Percentiles rank a stretch among this genome's conserved stretches.
These are phyloP conservation scores for Rhinogobio ventralis DNA, from an alignment of 2,797 vertebrate genomes.

Conservation along the genomic window DNA sequence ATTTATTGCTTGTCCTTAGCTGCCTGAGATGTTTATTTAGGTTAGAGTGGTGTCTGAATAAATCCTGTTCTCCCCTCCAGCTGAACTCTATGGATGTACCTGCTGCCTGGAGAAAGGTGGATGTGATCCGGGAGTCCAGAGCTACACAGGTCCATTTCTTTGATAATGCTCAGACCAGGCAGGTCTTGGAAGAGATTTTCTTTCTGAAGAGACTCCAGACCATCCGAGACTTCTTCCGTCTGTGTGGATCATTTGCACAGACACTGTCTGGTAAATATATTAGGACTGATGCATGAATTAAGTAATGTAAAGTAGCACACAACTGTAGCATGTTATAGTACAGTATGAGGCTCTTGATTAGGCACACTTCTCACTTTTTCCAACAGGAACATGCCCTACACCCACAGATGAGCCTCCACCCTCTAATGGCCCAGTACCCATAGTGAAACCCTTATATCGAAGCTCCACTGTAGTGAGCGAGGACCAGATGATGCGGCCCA, in stretches of 20 bases:
- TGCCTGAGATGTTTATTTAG: not conserved
- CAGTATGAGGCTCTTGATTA: not conserved
- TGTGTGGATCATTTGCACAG: constrained; percentile 93
- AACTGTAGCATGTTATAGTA: not conserved
- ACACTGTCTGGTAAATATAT: constrained; percentile 87
- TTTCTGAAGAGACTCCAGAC: constrained; percentile 97
- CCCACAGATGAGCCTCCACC: constrained; percentile 83
- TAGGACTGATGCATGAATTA: not conserved
- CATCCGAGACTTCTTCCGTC: constrained; percentile 93
- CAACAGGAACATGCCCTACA: constrained; percentile 71
- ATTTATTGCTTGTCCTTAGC: not conserved
- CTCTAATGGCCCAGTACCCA: constrained; percentile 89
- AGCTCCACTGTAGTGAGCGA: constrained; percentile 89
- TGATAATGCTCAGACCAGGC: constrained; percentile 85
- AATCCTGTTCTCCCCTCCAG: constrained; percentile 67
- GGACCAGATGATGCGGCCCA: constrained; percentile 96
- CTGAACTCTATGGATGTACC: constrained; percentile 95
- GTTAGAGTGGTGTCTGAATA: not conserved
- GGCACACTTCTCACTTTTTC: not conserved
- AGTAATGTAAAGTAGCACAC: not conserved
- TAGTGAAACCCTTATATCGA: constrained; percentile 88
- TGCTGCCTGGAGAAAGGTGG: constrained; percentile 91
- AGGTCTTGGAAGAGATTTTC: constrained; percentile 94
- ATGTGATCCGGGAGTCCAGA: constrained; percentile 91
- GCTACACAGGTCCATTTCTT: constrained; percentile 92